These are phyloP conservation scores for Acrocera orbiculus DNA, from an alignment of 2,888 invertebrate genomes.

Conservation along the genomic window DNA sequence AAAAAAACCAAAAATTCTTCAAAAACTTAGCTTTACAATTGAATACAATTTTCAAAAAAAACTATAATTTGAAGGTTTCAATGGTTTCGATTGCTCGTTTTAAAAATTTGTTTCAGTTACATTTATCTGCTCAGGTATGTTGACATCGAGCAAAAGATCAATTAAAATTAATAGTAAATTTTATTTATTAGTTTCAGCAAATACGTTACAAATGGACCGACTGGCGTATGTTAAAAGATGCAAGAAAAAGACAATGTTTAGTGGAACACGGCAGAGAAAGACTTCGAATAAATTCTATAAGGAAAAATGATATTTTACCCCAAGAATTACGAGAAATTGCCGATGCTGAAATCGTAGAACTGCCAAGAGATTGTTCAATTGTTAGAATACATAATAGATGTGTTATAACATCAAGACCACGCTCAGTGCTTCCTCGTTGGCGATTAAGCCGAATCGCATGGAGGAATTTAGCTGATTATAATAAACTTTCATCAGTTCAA, in stretches of 20 bases:
- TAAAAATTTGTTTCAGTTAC: no score
- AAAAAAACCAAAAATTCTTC: no score
- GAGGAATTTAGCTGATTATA: constrained; percentile 83
- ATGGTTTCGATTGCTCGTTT: no score
- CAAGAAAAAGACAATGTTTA: constrained; percentile 58
- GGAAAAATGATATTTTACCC: constrained; percentile 75
- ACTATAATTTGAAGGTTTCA: no score
- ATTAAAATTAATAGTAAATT: background rate
- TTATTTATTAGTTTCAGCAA: constrained; percentile 42
- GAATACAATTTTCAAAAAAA: no score
- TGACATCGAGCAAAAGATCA: no score
- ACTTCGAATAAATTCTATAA: constrained; percentile 61
- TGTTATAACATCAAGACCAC: constrained; percentile 70
- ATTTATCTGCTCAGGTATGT: no score
- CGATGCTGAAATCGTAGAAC: constrained; percentile 51
- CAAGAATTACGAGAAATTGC: constrained; percentile 61
- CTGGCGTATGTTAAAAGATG: constrained; percentile 72
- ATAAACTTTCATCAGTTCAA: constrained; percentile 78
- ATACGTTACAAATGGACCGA: constrained; percentile 61
- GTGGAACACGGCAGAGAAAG: constrained; percentile 59
- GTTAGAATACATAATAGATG: constrained; percentile 59
- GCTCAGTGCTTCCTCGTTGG: constrained; percentile 66
- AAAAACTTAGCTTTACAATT: no score
- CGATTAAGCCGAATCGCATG: constrained; percentile 80
- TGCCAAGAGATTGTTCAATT: constrained; percentile 56